phyloP scores from a whole-genome alignment of 2,888 invertebrate species.

The Melitaea athalia region DNA sequence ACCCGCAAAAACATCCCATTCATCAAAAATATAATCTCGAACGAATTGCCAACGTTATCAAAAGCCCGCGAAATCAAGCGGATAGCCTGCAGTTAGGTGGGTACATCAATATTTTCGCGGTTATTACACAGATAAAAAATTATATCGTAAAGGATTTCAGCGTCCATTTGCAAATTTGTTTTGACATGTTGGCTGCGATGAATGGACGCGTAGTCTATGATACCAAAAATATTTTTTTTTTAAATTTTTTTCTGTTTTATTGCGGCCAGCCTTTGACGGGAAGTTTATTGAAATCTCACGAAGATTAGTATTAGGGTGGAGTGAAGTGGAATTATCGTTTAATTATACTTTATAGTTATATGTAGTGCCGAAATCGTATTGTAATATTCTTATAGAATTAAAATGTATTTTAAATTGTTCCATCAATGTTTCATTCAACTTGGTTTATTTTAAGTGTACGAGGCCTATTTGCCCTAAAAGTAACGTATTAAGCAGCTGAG shows the following conservation, averaged over 20 bases:
- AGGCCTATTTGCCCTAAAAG: no score
- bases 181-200: slow-evolving; percentile 68
- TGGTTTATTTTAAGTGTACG: no score
- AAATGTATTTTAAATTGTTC: no score
- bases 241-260: slow-evolving; percentile 63
- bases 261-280: slow-evolving; percentile 67
- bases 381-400: not conserved
- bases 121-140: slow-evolving; percentile 59
- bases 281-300: slow-evolving; percentile 76
- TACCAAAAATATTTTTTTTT: slow-evolving; percentile 69
- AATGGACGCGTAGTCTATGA: slow-evolving; percentile 63
- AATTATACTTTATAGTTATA: slow-evolving; percentile 63
- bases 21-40: slow-evolving; percentile 69
- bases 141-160: slow-evolving; percentile 52
- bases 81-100: slow-evolving; percentile 47
- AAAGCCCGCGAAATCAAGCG: slow-evolving; percentile 55
- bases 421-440: no score
- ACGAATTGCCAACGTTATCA: slow-evolving; percentile 58
- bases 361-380: slow-evolving; percentile 28
- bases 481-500: no score
- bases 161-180: slow-evolving; percentile 58
- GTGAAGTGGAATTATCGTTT: slow-evolving; percentile 75
- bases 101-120: slow-evolving; percentile 60
- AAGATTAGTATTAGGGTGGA: slow-evolving; percentile 72
- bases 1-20: slow-evolving; percentile 61